Evolutionary conservation across 1,140 invertebrate genomes (phyloP), one percentile per base, ranked within the genome.

Genomic region (Pristionchus pacificus): DNA sequence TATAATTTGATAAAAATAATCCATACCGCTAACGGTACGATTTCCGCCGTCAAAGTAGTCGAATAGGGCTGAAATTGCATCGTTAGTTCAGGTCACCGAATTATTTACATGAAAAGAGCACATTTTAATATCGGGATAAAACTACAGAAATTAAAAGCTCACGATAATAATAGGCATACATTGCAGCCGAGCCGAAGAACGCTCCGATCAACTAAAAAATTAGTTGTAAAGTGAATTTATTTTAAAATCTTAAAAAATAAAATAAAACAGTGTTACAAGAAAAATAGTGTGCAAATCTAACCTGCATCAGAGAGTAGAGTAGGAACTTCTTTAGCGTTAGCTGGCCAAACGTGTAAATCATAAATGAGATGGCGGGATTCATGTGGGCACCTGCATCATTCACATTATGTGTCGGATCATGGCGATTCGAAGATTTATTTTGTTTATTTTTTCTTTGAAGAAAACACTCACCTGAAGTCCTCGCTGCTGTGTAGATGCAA

Each of bases 391-490:
- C 38, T 49, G n/a, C n/a, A n/a, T n/a, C n/a, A n/a, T n/a, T n/a
- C n/a, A n/a, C n/a, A n/a, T n/a, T n/a, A n/a, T n/a, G n/a, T n/a
- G n/a, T n/a, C n/a, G n/a, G n/a, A n/a, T n/a, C n/a, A 49, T 10
- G 38, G 19, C 6, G 38, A 49, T 49, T 49, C 19, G 38, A 49
- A 49, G 6, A 10, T 49, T 49, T 49, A 49, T 19, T 49, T n/a
- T n/a, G n/a, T n/a, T n/a, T n/a, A n/a, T n/a, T n/a, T n/a, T n/a
- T n/a, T n/a, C n/a, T n/a, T n/a, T n/a, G n/a, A n/a, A n/a, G n/a
- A n/a, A n/a, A n/a, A n/a, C n/a, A n/a, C 27, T 24, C 24, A 68
- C 72, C 74, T 27, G 75, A 75, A 19, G 70, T 76, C 15, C 75
- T 72, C 19, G 62, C 62, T 25, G 61, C 65, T 19, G 60, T n/a